phyloP scores from a whole-genome alignment of 2,113 vertebrate species.

The Galemys pyrenaicus region DNA sequence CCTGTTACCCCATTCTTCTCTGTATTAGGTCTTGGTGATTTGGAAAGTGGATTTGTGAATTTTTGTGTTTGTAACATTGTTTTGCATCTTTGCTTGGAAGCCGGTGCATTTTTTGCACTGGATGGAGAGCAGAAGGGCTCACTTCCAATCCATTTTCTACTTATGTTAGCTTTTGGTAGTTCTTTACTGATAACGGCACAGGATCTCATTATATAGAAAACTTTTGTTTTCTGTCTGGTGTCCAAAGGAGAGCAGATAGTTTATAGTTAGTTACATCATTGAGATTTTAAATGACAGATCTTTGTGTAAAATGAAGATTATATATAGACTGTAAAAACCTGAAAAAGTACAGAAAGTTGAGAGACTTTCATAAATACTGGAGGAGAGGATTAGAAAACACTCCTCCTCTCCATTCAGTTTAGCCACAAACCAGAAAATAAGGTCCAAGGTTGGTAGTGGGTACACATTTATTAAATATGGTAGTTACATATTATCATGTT shows the following conservation, averaged over 20 bases:
- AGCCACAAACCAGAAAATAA: neutral
- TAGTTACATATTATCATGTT: neutral
- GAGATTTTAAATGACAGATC: neutral
- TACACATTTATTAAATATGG: neutral
- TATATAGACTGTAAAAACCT: neutral
- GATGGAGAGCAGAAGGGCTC: neutral
- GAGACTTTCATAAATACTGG: neutral
- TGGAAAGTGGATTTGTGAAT: neutral
- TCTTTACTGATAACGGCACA: neutral
- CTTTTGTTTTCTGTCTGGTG: neutral
- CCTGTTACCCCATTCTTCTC: neutral
- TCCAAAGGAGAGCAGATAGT: neutral
- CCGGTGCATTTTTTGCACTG: neutral
- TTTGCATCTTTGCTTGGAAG: neutral
- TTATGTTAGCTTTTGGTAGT: neutral
- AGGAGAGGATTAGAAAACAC: neutral
- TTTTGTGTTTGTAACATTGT: neutral
- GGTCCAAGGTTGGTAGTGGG: neutral
- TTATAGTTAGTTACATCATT: neutral
- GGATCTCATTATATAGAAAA: neutral
- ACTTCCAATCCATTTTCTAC: neutral
- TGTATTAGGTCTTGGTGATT: neutral
- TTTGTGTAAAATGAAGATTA: neutral
- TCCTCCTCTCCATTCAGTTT: neutral
- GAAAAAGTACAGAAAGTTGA: conserved; percentile 12